Evolutionary conservation across 2,888 invertebrate species (phyloP), one percentile per base, ranked within the genome.

Genomic region (Archips xylosteana): DNA sequence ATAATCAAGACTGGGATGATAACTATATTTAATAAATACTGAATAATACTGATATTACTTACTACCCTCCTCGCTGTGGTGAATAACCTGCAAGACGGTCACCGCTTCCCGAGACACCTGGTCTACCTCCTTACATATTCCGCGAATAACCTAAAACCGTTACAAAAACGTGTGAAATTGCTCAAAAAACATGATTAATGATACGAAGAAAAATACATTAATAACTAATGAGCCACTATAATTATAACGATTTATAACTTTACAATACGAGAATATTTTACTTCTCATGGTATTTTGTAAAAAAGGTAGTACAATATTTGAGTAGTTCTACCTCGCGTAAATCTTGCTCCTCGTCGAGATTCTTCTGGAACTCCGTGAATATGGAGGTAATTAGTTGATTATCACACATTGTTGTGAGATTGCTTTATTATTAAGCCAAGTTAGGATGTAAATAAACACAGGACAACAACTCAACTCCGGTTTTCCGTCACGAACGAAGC

Each of bases 11-110:
- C n/a, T n/a, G n/a, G n/a, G n/a, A n/a, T n/a, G n/a, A n/a, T n/a
- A n/a, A n/a, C n/a, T n/a, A n/a, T n/a, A n/a, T n/a, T n/a, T n/a
- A n/a, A n/a, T n/a, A n/a, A n/a, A n/a, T n/a, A n/a, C 5, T 54
- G 2, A 23, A 13, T 49, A 54, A 13, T 15, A 15, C 2, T 8
- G 23, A 6, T 15, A 54, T 6, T 15, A 66, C 95, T 95, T 92
- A 96, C 97, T 96, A 84, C 96, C 96, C 78, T 95, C 95, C 72
- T 96, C 94, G 77, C 95, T 95, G 78, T 97, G 96, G 83, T 99
- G 98, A 77, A 98, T 97, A 34, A 96, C 95, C 94, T 98, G 98
- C 45, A 98, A 91, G 32, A 96, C 91, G 36, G 97, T 97, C n/a
- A 96, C 94, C 42, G 97, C 96, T 88, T 98, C 97, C 71, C 98